Evolutionary conservation across 2,113 vertebrate species (phyloP).

Genomic region (Echinops telfairi): DNA sequence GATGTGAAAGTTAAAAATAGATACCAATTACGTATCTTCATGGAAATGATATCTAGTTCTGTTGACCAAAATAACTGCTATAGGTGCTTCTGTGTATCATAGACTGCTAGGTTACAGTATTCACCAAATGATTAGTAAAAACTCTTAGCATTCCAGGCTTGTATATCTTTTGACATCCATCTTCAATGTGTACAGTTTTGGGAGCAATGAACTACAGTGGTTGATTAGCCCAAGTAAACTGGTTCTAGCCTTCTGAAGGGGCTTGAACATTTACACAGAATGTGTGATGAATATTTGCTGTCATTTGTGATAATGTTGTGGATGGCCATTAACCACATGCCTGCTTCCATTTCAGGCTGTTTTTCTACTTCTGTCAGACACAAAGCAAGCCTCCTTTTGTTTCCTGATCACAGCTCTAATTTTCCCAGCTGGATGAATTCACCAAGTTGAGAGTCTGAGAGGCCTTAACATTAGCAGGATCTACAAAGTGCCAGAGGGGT

Average conservation of each 20-base stretch:
- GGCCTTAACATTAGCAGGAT: slow-evolving; percentile 60
- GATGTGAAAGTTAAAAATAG: slow-evolving; percentile 47
- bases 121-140: slow-evolving; percentile 8
- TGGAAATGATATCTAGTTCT: neutral
- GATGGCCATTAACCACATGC: neutral
- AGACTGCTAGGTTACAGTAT: neutral
- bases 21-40: neutral
- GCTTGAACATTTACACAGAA: slow-evolving; percentile 49
- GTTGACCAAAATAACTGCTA: neutral
- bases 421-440: slow-evolving; percentile 72
- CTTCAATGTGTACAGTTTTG: slow-evolving; percentile 32
- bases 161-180: neutral
- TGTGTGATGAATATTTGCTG: slow-evolving; percentile 41
- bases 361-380: slow-evolving; percentile 57
- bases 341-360: slow-evolving; percentile 32
- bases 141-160: neutral
- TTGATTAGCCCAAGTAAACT: neutral
- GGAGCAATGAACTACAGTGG: neutral
- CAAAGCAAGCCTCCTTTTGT: slow-evolving; percentile 63
- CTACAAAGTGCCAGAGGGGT: slow-evolving; percentile 55
- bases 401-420: slow-evolving; percentile 67
- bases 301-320: neutral
- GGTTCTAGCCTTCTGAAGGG: neutral
- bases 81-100: neutral
- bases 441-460: slow-evolving; percentile 58